Conservation (phyloP, 1,140 invertebrate species). For the Drosophila quadrilineata region DNA sequence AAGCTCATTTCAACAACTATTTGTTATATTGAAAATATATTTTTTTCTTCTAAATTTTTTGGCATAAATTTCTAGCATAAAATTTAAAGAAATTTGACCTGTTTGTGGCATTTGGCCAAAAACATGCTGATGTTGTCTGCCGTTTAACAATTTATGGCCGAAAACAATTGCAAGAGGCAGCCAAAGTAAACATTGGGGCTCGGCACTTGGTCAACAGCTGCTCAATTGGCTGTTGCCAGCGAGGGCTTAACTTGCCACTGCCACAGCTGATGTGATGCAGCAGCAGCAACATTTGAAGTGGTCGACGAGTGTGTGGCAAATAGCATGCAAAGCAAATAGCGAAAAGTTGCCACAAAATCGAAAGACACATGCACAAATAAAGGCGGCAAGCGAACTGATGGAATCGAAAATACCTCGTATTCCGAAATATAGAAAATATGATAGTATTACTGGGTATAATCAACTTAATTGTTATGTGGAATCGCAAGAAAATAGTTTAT, state of each 20-base stretch:
- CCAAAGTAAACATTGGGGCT: conserved; percentile 25
- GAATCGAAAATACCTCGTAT: background rate
- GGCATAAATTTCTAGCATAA: too few relatives aligned
- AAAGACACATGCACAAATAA: conserved; percentile 19
- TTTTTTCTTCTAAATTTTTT: too few relatives aligned
- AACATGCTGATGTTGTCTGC: background rate
- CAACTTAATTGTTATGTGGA: too few relatives aligned
- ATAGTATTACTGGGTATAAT: too few relatives aligned
- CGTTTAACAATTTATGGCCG: background rate
- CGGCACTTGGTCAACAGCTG: conserved; percentile 22
- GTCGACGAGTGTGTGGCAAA: conserved; percentile 26
- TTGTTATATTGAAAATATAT: too few relatives aligned
- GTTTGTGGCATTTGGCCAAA: too few relatives aligned
- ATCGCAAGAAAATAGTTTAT: too few relatives aligned
- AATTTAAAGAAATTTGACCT: too few relatives aligned
- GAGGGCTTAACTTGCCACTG: conserved; percentile 19
- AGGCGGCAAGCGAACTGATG: conserved; percentile 9
- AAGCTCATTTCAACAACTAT: too few relatives aligned
- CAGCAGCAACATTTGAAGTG: conserved; percentile 18
- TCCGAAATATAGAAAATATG: too few relatives aligned
- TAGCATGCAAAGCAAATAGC: conserved; percentile 47
- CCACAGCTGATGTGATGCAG: background rate
- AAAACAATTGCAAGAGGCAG: conserved; percentile 7
- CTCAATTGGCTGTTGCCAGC: conserved; percentile 9
- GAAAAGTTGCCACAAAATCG: conserved; percentile 34